A percentile compares a stretch with the other conserved stretches of the same genome.
Conservation (phyloP, 2,797 vertebrate genomes). For the Scarus forsteni region DNA sequence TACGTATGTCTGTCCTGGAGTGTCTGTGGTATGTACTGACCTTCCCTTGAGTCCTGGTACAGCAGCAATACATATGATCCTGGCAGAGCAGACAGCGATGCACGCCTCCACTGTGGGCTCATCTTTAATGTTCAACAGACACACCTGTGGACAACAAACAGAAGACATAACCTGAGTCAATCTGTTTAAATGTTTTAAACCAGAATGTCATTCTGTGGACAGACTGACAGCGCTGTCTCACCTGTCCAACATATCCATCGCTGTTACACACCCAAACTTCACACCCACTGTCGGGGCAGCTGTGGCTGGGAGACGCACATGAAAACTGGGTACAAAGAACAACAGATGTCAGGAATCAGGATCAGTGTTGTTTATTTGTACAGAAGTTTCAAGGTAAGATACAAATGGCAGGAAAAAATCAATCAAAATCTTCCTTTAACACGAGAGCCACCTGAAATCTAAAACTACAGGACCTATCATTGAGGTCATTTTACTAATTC, state of each 20-base stretch:
- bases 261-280: conserved; percentile 99
- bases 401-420: background rate
- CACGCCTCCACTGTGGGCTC: conserved; percentile 98
- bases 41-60: conserved; percentile 92
- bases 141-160: conserved; percentile 86
- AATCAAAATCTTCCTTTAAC: no score
- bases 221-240: conserved; percentile 69
- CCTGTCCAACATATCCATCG: conserved; percentile 97
- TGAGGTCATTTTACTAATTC: no score
- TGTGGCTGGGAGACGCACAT: conserved; percentile 95
- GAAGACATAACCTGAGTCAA: background rate
- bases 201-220: no score
- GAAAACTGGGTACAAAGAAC: conserved; percentile 79
- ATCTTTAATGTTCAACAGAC: conserved; percentile 93
- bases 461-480: no score
- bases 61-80: conserved; percentile 96
- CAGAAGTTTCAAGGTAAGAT: background rate
- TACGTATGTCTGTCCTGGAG: no score
- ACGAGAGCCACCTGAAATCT: no score
- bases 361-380: background rate
- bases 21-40: conserved; percentile 33
- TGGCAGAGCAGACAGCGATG: conserved; percentile 96
- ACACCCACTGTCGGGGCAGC: conserved; percentile 89
- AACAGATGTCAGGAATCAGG: background rate
- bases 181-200: no score